A percentile compares a stretch with the other conserved stretches of the same genome.
Conservation (phyloP, 1,140 invertebrate species). For the Drosophila lacteicornis region DNA sequence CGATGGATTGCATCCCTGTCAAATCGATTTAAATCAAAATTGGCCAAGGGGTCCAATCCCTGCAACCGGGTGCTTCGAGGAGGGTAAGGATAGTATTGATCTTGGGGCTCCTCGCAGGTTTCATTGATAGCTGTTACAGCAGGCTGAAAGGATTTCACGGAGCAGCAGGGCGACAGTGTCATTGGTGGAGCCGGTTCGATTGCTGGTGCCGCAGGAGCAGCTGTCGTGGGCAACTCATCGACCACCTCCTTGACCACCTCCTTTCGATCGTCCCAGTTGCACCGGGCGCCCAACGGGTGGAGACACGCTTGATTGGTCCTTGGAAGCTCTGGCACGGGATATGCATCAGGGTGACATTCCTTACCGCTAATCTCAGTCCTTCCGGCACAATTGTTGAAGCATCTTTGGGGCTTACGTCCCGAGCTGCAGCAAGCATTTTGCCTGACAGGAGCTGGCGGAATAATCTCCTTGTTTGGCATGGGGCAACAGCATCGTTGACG, state of each 20-base stretch:
- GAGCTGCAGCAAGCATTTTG: neutral
- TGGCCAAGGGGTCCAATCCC: constrained; percentile 4
- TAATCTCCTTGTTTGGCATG: neutral
- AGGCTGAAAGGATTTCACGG: neutral
- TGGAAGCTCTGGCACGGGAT: neutral
- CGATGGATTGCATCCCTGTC: constrained; percentile 11
- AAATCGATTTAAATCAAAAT: constrained; percentile 33
- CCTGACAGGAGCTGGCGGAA: neutral
- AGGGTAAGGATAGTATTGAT: constrained; percentile 10
- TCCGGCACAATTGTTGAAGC: neutral
- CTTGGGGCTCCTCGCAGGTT: neutral
- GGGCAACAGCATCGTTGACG: neutral
- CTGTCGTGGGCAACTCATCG: neutral
- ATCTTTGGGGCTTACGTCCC: neutral
- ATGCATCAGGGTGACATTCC: neutral
- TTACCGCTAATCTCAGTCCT: no score
- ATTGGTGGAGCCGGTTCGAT: neutral
- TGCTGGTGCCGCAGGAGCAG: no score
- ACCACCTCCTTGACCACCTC: no score
- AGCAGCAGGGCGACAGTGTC: neutral
- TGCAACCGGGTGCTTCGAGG: neutral
- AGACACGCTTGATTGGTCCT: neutral
- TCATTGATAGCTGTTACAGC: neutral
- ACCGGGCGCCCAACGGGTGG: constrained; percentile 6
- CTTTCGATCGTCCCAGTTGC: neutral